Evolutionary conservation across 2,113 vertebrate genomes (phyloP), one percentile per base, ranked within the genome.

Genomic region (Corythoichthys haematopterus): DNA sequence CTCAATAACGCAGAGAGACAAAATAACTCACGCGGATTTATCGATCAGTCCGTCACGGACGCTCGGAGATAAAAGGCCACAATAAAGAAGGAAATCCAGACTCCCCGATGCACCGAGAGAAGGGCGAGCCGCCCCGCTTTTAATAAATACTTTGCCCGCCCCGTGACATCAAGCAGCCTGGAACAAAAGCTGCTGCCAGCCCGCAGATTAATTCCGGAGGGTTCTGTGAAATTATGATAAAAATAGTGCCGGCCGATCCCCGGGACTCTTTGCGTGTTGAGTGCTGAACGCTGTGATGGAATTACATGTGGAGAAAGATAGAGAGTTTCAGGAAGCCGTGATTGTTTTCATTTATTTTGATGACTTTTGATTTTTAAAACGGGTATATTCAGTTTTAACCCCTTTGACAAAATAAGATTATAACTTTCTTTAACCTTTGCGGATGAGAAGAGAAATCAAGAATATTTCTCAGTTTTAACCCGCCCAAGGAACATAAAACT

Each of bases 221-320:
- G 87, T 94, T 95, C 94, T 81, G 69, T 93, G 94, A 93, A 95
- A 91, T 93, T 87, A 87, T 81, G 93, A 92, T 94, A 95, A 94
- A 94, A 95, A 95, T 95, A 94, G 94, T 92, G 87, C 76, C 2
- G 56, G 75, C 45, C 0, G 1, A 86, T 76, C 80, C 70, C 74
- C 76, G 60, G 52, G 67, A 72, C 80, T 65, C 73, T 65, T 68
- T 70, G 77, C 71, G 53, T 78, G 74, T 68, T 65, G 72, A 36
- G 35, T 36, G 61, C 6, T 51, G 47, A 64, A 37, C 33, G 83
- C 70, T 74, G 58, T 72, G 84, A 47, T 71, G 80, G 71, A 71
- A 77, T 69, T 64, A 62, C 59, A 61, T 1, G 16, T 43, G 38
- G 59, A 20, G 59, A n/a, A 60, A 16, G 38, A 43, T 16, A 43